A percentile compares a stretch with the other conserved stretches of the same genome.
Evolutionary conservation across 2,888 invertebrate genomes (phyloP).

Genomic region (Vesta saturnalis): DNA sequence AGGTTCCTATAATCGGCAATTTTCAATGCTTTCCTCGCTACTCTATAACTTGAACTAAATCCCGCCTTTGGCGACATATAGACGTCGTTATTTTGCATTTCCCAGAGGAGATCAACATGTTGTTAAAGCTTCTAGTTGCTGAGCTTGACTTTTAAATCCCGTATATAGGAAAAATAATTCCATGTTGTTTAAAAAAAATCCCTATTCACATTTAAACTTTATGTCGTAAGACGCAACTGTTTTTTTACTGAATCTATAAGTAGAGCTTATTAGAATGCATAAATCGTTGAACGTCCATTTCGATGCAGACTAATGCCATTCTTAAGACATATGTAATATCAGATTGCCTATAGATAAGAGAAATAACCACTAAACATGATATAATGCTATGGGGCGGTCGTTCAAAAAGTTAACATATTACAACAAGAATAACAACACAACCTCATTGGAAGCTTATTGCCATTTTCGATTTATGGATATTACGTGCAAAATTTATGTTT

Average conservation of each 20-base stretch:
- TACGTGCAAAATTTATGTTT: slow-evolving; percentile 40
- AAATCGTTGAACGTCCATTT: slow-evolving; percentile 55
- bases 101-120: slow-evolving; percentile 54
- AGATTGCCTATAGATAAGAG: slow-evolving; percentile 56
- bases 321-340: slow-evolving; percentile 54
- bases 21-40: slow-evolving; percentile 56
- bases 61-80: slow-evolving; percentile 57
- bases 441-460: slow-evolving; percentile 37
- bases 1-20: slow-evolving; percentile 59
- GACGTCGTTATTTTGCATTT: slow-evolving; percentile 57
- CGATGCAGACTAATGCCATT: slow-evolving; percentile 56
- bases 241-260: slow-evolving; percentile 35
- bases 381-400: slow-evolving; percentile 45
- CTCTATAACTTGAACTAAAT: slow-evolving; percentile 56
- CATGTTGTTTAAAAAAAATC: slow-evolving; percentile 35
- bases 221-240: slow-evolving; percentile 27
- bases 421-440: slow-evolving; percentile 37
- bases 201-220: slow-evolving; percentile 27
- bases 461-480: slow-evolving; percentile 39
- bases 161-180: slow-evolving; percentile 37
- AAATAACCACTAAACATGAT: slow-evolving; percentile 59
- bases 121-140: slow-evolving; percentile 34
- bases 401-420: slow-evolving; percentile 43
- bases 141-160: slow-evolving; percentile 34
- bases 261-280: slow-evolving; percentile 52